Base-by-base conservation (phyloP, 2,797 vertebrate species). In the Sebastes trivittatus region DNA sequence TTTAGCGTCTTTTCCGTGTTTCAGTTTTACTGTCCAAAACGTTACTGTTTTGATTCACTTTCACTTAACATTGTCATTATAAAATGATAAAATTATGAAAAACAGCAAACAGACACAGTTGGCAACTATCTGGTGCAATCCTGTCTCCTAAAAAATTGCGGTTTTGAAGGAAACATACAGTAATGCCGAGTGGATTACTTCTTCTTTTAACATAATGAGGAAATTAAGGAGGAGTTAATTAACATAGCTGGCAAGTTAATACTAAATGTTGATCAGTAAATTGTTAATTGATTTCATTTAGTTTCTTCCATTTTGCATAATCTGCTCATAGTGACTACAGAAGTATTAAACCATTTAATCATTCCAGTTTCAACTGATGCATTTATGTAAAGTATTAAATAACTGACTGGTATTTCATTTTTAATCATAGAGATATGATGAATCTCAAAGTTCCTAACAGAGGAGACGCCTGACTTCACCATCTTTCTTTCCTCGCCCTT, bases 371-470 rank as follows among this genome's bases (percentile, higher is more conserved):
- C 5, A 11, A 49, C 7, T 22, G 4, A 34, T 18, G 27, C 11
- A 7, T 49, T 32, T 11, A 54, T 68, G 29, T 46, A 10, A n/a
- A 38, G 36, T 13, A 36, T 36, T 36, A 36, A 36, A 36, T 36
- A 36, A 36, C 36, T 36, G 36, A 36, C 36, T 38, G 36, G 1
- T 38, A 38, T 38, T 38, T 38, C 11, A 38, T 38, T 38, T 38
- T 38, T 0, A 38, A 14, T 38, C 36, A 38, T 27, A 27, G 25
- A 27, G 4, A 27, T 27, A 27, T 27, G 25, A 27, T 27, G 25
- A 27, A 84, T 65, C 27, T 69, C 25, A 69, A 10, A 76, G 4
- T 72, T 82, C 23, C n/a, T 67, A 32, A 69, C n/a, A 32, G 32
- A 52, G 10, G 13, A 11, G 13, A 66, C 20, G 14, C 2, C 22